A percentile compares a stretch with the other conserved stretches of the same genome.
Evolutionary conservation across 2,113 vertebrate species (phyloP).

Genomic region (Arenaria interpres): DNA sequence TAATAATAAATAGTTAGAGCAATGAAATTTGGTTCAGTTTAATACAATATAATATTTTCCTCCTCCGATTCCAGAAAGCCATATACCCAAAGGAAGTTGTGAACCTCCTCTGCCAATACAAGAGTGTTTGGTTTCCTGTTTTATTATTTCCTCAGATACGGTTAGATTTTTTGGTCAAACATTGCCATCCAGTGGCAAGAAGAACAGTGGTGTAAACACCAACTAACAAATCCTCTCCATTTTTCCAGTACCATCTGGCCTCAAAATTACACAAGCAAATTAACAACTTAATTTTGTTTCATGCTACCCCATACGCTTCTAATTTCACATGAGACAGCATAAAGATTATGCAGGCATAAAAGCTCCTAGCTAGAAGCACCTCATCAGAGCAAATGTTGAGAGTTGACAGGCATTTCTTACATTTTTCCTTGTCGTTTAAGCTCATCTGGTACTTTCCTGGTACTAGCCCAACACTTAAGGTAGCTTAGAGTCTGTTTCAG

Average conservation of each 20-base stretch:
- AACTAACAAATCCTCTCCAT: not conserved
- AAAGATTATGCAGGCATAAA: not conserved
- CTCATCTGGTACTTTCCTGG: not conserved
- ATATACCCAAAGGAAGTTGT: not conserved
- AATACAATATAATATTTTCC: not conserved
- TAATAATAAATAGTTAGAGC: not conserved
- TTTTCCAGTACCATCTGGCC: not conserved
- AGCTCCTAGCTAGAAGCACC: not conserved
- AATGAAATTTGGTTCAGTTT: not conserved
- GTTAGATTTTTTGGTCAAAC: not conserved
- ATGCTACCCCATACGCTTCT: not conserved
- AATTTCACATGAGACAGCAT: not conserved
- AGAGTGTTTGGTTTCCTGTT: not conserved
- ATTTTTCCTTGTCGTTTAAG: not conserved
- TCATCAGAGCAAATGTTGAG: not conserved
- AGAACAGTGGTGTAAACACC: not conserved
- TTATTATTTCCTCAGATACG: not conserved
- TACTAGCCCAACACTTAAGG: not conserved
- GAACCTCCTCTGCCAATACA: not conserved
- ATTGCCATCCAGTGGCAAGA: slow-evolving; percentile 65
- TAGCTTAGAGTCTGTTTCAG: not conserved
- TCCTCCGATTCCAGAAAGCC: not conserved
- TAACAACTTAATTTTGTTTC: not conserved
- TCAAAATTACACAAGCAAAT: not conserved
- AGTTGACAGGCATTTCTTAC: not conserved